Conservation (phyloP, 2,888 invertebrate genomes). For the Caenorhabditis sp. region DNA sequence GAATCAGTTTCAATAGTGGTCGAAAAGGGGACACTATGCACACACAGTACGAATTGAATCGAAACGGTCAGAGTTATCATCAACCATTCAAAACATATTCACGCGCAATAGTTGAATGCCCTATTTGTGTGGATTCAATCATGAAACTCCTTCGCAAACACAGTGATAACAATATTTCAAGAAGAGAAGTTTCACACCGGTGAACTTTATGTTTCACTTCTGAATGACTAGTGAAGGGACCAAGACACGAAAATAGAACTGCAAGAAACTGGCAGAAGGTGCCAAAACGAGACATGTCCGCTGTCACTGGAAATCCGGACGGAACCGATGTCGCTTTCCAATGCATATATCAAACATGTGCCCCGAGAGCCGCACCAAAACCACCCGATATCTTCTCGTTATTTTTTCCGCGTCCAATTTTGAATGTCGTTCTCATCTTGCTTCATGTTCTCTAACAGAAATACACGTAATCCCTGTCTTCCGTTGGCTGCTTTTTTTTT, state of each 20-base stretch:
- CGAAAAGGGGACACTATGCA: constrained; percentile 10
- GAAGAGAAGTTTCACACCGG: neutral
- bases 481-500: constrained; percentile 37
- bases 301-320: constrained; percentile 20
- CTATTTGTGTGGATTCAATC: constrained; percentile 55
- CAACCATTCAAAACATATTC: constrained; percentile 10
- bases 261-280: neutral
- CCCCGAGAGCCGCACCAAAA: constrained; percentile 20
- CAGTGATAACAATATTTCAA: constrained; percentile 42
- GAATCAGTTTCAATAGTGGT: constrained; percentile 4
- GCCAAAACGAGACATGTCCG: neutral
- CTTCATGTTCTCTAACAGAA: constrained; percentile 17
- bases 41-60: constrained; percentile 55
- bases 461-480: constrained; percentile 55
- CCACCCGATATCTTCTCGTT: neutral
- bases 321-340: constrained; percentile 30
- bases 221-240: neutral
- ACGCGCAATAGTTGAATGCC: constrained; percentile 48
- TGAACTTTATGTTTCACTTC: constrained; percentile 19
- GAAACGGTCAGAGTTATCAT: constrained; percentile 61
- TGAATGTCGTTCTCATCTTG: constrained; percentile 45
- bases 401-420: constrained; percentile 54
- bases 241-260: neutral
- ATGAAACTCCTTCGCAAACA: constrained; percentile 33
- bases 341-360: constrained; percentile 58